These are phyloP conservation scores for Labia minor DNA, from an alignment of 2,888 invertebrate species.

Conservation along the genomic window DNA sequence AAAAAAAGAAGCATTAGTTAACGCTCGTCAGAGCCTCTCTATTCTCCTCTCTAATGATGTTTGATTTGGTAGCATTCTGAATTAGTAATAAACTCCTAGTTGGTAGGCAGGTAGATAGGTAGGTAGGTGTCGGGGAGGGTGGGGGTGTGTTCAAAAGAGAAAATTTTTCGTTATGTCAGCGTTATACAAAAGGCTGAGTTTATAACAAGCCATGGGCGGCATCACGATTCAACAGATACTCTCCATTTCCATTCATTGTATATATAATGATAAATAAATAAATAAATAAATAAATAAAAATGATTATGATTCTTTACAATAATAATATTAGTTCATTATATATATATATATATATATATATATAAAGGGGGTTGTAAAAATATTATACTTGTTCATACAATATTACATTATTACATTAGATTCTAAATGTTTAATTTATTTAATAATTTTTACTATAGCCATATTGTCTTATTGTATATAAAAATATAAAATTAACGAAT, in stretches of 20 bases:
- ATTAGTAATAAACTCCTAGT: not conserved
- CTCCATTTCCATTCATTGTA: not conserved
- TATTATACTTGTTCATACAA: no score
- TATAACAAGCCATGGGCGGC: constrained; percentile 13
- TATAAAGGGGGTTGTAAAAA: no score
- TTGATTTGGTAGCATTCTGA: constrained; percentile 8
- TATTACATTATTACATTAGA: no score
- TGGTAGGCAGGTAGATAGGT: no score
- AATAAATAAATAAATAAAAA: not conserved
- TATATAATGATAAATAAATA: not conserved
- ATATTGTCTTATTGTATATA: no score
- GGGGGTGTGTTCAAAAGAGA: not conserved
- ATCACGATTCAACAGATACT: not conserved
- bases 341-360: no score
- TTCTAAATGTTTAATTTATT: no score
- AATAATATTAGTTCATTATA: no score
- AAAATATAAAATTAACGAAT: no score
- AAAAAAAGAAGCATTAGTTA: not conserved
- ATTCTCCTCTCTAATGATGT: not conserved
- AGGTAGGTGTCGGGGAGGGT: not conserved
- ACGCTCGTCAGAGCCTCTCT: not conserved
- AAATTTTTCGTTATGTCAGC: constrained; percentile 5
- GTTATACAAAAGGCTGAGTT: not conserved
- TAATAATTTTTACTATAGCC: no score
- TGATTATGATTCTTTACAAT: no score